phyloP scores from a whole-genome alignment of 1,140 invertebrate genomes.

The Brachystomella parvula region DNA sequence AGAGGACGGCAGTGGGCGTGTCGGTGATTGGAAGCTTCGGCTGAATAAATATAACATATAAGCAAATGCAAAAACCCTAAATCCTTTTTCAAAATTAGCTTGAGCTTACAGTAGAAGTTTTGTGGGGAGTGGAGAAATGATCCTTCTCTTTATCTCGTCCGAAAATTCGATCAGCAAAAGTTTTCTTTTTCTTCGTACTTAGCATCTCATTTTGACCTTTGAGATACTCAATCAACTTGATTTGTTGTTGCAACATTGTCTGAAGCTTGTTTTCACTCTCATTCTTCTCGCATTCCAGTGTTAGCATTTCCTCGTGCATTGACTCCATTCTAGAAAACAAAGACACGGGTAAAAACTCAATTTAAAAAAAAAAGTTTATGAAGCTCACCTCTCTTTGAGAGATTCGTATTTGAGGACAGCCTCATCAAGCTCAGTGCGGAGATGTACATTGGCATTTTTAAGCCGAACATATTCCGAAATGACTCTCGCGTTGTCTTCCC shows the following conservation, averaged over 20 bases:
- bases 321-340: not conserved
- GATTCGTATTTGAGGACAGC: not conserved
- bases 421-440: not conserved
- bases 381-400: not conserved
- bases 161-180: not conserved
- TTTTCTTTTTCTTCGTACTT: not conserved
- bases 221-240: slow-evolving; percentile 3
- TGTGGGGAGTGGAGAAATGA: not conserved
- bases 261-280: not conserved
- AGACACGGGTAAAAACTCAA: not conserved
- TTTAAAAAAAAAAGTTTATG: too few relatives aligned
- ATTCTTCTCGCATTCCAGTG: not conserved
- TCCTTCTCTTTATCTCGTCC: slow-evolving; percentile 2
- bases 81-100: not conserved
- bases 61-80: not conserved
- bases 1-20: not conserved
- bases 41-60: not conserved
- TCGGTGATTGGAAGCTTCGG: not conserved
- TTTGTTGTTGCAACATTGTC: slow-evolving; percentile 2
- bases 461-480: not conserved
- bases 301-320: not conserved
- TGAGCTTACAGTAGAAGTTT: not conserved
- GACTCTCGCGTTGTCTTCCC: not conserved
- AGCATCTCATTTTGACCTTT: not conserved
- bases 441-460: not conserved